These are phyloP conservation scores for Phortica okadai DNA, from an alignment of 2,888 invertebrate genomes.

Conservation along the genomic window DNA sequence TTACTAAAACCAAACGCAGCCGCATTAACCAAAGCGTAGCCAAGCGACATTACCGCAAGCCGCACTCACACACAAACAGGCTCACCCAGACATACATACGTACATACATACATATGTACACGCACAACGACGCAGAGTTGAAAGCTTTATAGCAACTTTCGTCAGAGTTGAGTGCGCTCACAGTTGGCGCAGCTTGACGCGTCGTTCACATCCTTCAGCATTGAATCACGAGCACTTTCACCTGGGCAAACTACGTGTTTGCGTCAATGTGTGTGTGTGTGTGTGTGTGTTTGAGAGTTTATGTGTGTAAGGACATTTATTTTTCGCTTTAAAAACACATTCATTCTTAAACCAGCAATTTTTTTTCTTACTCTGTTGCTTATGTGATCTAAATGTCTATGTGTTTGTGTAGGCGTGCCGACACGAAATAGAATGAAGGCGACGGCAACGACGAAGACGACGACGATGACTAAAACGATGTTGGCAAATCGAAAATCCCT, in stretches of 20 bases:
- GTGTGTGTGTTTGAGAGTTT: conserved; percentile 10
- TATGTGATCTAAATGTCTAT: too few species aligned
- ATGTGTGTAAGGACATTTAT: conserved; percentile 30
- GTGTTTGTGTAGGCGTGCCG: not conserved
- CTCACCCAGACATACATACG: not conserved
- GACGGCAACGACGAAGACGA: not conserved
- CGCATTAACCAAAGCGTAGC: conserved; percentile 54
- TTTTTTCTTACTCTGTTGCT: not conserved
- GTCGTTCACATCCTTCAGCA: not conserved
- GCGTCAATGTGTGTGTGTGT: not conserved
- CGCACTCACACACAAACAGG: conserved; percentile 28
- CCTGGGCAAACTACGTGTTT: conserved; percentile 16
- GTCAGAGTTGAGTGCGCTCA: conserved; percentile 36
- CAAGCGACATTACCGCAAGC: conserved; percentile 22
- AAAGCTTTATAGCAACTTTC: conserved; percentile 38
- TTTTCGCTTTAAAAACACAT: conserved; percentile 27
- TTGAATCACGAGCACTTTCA: conserved; percentile 9
- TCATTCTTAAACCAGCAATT: conserved; percentile 5
- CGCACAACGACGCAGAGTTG: conserved; percentile 4
- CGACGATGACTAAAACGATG: not conserved
- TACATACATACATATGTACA: not conserved
- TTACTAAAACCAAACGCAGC: conserved; percentile 53
- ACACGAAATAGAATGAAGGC: not conserved
- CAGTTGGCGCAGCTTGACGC: not conserved
- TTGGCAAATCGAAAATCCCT: conserved; percentile 49